Base-by-base conservation (phyloP, 2,113 vertebrate species). In the Butorides virescens region DNA sequence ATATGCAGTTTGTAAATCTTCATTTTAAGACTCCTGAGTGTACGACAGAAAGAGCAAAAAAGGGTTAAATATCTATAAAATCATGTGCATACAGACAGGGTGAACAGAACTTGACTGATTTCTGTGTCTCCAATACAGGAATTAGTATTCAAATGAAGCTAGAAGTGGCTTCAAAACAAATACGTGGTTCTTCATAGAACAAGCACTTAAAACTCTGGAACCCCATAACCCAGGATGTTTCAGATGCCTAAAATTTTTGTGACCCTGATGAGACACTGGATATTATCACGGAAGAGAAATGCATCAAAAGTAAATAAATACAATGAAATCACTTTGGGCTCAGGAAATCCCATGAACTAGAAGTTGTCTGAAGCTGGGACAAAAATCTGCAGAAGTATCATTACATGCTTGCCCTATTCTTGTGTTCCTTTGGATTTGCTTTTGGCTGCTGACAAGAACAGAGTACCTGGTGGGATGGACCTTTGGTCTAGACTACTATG, bases 21-120 rank as follows among this genome's bases (percentile, higher is more conserved):
- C 37, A 42, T 11, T 73, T 79, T 52, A 75, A 71, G 49, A 67
- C 9, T 34, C 37, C 17, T 0, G 0, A 12, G 5, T 46, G 59
- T n/a, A 65, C 0, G 1, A 83, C 49, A 76, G 89, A 63, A 81
- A 18, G 19, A 92, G 39, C 1, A 13, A 86, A 88, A 46, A 0
- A 29, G 47, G 20, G 20, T 63, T 47, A 89, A 86, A 8, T 37
- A 62, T 8, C 21, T 63, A 32, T 17, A 86, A 73, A 85, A 76
- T 42, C 34, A 52, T 8, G 14, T 34, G 30, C 0, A 0, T 26
- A 67, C 3, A 47, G 79, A 83, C 8, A 65, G 39, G 15, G 23
- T 47, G 58, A 93, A 73, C 6, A 55, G 47, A 88, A 23, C 9
- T 59, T 71, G 17, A 42, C 58, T 39, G 42, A n/a, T 13, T 65